Base-by-base conservation (phyloP, 2,113 vertebrate species). In the Piaya cayana region DNA sequence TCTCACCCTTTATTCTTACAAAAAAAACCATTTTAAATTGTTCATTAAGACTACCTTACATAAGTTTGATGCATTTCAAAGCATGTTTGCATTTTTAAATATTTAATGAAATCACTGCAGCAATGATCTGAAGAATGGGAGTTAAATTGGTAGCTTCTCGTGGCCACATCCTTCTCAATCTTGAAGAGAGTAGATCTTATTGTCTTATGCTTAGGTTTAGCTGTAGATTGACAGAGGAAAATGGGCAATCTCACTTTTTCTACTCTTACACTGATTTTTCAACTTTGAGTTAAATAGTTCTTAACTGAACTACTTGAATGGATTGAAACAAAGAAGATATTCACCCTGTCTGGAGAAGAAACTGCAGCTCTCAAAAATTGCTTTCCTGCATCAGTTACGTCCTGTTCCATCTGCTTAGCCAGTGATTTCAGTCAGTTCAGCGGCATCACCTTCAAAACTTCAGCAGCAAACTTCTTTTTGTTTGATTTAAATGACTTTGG, bases 321-420 rank as follows among this genome's bases (percentile, higher is more conserved):
- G 72, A 37, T 70, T 86, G 88, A 94, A 95, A 96, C 88, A 92
- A 93, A 94, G 82, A 79, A 71, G n/a, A 78, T 75, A 43, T 5
- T 92, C 71, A 43, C 49, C 4, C 30, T 74, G 64, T 34, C 64
- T 74, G 55, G 47, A 74, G 84, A 79, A 82, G 76, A 59, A 72
- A 37, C 71, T 70, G 59, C 55, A 69, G 79, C 76, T 88, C 67
- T 72, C 59, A 50, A 36, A 88, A 90, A 72, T 21, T 39, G 30
- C 59, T 86, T 82, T 86, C 68, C 59, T 83, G 74, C n/a, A 82
- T 52, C 67, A 49, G n/a, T 56, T 82, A 20, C 70, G 22, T 72
- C 70, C 45, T 29, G 23, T 55, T 87, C 89, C 58, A 42, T 77
- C 63, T 86, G 67, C 82, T 88, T 32, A 68, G 58, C 34, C 67